Percentiles rank a stretch among this genome's conserved stretches.
Evolutionary conservation across 1,140 invertebrate genomes (phyloP).

Genomic region (Drosophila elegans): DNA sequence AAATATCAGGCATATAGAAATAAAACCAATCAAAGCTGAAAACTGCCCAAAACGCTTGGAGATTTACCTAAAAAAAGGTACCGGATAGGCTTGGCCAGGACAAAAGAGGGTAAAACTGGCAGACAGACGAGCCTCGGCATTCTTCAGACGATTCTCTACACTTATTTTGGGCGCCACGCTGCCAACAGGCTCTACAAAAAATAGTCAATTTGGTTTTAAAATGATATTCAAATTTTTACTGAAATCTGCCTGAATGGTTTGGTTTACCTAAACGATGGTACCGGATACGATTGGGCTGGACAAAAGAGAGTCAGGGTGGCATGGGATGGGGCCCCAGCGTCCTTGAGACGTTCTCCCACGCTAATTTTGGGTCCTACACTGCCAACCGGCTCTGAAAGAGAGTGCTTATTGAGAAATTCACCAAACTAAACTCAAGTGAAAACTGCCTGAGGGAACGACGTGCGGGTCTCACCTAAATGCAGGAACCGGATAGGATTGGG

Average conservation of each 20-base stretch:
- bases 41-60: slow-evolving; percentile 39
- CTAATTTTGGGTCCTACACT: slow-evolving; percentile 89
- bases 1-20: background rate
- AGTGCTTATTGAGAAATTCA: background rate
- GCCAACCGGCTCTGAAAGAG: slow-evolving; percentile 88
- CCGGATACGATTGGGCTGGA: slow-evolving; percentile 89
- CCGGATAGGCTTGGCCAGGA: slow-evolving; percentile 89
- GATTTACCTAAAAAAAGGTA: slow-evolving; percentile 87
- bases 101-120: slow-evolving; percentile 85
- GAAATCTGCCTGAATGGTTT: slow-evolving; percentile 62
- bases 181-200: slow-evolving; percentile 84
- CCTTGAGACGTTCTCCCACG: slow-evolving; percentile 87
- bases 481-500: slow-evolving; percentile 89
- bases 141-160: slow-evolving; percentile 86
- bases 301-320: slow-evolving; percentile 84
- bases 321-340: slow-evolving; percentile 86
- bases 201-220: background rate
- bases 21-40: background rate
- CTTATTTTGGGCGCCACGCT: slow-evolving; percentile 85
- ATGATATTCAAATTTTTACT: background rate
- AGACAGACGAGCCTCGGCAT: slow-evolving; percentile 86
- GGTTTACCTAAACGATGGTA: slow-evolving; percentile 88
- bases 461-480: slow-evolving; percentile 87
- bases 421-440: slow-evolving; percentile 14
- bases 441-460: slow-evolving; percentile 39